Percentiles rank a stretch among this genome's conserved stretches.
phyloP scores from a whole-genome alignment of 2,797 vertebrate genomes.

The Staurois parvus region DNA sequence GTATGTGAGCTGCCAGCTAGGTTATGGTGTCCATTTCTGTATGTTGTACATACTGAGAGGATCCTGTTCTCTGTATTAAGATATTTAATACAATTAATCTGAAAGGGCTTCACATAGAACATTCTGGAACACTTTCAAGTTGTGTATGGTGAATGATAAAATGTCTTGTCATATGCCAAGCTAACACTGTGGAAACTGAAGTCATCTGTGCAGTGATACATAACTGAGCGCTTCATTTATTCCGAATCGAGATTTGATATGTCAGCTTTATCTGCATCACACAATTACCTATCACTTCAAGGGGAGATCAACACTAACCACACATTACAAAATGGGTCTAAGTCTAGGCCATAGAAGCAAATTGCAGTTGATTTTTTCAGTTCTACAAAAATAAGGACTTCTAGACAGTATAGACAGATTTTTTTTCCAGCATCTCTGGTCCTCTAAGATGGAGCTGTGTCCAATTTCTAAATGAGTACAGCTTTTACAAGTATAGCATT shows the following conservation, averaged over 20 bases:
- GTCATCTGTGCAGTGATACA: conserved; percentile 7
- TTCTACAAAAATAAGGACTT: no score
- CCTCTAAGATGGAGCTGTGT: no score
- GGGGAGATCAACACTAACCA: neutral
- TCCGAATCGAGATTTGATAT: neutral
- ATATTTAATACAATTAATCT: conserved; percentile 56
- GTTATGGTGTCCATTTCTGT: conserved; percentile 41
- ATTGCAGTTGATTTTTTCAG: no score
- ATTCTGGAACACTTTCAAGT: conserved; percentile 28
- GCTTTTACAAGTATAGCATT: no score
- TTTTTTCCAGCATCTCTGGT: no score
- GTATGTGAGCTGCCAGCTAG: conserved; percentile 26
- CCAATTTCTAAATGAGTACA: no score
- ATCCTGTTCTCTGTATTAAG: conserved; percentile 34
- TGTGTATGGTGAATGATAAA: conserved; percentile 40
- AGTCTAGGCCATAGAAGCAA: no score
- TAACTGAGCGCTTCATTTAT: conserved; percentile 4
- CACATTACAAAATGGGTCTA: neutral
- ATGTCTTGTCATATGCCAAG: neutral
- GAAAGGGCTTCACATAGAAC: conserved; percentile 59
- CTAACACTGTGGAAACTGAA: conserved; percentile 31
- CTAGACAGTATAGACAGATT: no score
- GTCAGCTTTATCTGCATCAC: neutral
- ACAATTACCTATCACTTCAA: neutral
- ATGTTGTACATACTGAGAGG: conserved; percentile 57